A percentile compares a stretch with the other conserved stretches of the same genome.
Conservation (phyloP, 1,140 invertebrate genomes). For the Panulirus ornatus region DNA sequence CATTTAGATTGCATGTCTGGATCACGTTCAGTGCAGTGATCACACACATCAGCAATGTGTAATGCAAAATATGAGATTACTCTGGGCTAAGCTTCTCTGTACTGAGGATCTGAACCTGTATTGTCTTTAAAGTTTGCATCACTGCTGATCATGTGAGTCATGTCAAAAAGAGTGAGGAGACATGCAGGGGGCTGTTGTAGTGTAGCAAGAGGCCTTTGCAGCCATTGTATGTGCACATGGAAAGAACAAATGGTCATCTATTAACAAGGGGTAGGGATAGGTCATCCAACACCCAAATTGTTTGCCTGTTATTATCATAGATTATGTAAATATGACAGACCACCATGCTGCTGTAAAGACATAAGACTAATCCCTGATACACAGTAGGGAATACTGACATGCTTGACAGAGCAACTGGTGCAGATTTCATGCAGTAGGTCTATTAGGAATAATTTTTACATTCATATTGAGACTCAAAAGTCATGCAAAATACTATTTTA, state of each 20-base stretch:
- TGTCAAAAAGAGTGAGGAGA: neutral
- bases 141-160: neutral
- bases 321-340: neutral
- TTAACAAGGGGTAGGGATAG: neutral
- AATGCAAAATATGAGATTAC: neutral
- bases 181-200: neutral
- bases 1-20: conserved; percentile 30
- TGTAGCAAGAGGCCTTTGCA: neutral
- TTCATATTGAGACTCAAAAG: neutral
- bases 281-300: neutral
- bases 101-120: neutral
- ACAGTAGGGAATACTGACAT: neutral
- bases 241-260: neutral
- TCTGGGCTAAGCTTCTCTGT: neutral
- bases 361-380: neutral
- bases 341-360: neutral
- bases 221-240: neutral
- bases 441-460: neutral
- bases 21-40: neutral
- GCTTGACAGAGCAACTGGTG: neutral
- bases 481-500: neutral
- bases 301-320: neutral
- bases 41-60: neutral
- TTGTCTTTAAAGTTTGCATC: neutral
- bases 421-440: neutral